Conservation (phyloP, 2,113 vertebrate species). For the Myotis lucifugus region DNA sequence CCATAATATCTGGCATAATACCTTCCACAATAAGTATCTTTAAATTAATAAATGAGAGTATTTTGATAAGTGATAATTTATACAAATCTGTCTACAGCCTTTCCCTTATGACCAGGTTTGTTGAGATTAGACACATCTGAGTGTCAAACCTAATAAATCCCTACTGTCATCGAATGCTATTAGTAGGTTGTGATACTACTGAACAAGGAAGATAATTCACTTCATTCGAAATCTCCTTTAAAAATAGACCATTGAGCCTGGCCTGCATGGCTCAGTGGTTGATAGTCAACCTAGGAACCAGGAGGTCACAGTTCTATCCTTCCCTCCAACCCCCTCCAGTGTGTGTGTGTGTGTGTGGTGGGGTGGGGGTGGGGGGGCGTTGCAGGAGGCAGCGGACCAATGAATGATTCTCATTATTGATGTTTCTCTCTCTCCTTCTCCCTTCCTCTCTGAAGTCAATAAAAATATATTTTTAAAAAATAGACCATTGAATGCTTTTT, state of each 20-base stretch:
- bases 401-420: no score
- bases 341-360: no score
- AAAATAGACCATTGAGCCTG: neutral
- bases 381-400: no score
- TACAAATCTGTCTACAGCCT: neutral
- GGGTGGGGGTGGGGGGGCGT: no score
- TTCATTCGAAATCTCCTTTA: neutral
- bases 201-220: neutral
- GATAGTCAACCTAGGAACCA: no score
- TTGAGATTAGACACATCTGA: slow-evolving; percentile 40
- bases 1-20: neutral
- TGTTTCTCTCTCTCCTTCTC: no score
- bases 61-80: slow-evolving; percentile 46
- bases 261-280: no score
- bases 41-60: slow-evolving; percentile 32
- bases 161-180: slow-evolving; percentile 28
- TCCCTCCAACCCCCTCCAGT: no score
- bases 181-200: neutral
- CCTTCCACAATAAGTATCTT: slow-evolving; percentile 43
- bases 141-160: neutral
- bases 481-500: neutral
- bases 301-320: no score
- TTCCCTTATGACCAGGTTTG: slow-evolving; percentile 22
- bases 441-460: no score
- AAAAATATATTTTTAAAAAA: neutral